These are phyloP conservation scores for Steinernema hermaphroditum DNA, from an alignment of 2,888 invertebrate species.

Conservation along the genomic window DNA sequence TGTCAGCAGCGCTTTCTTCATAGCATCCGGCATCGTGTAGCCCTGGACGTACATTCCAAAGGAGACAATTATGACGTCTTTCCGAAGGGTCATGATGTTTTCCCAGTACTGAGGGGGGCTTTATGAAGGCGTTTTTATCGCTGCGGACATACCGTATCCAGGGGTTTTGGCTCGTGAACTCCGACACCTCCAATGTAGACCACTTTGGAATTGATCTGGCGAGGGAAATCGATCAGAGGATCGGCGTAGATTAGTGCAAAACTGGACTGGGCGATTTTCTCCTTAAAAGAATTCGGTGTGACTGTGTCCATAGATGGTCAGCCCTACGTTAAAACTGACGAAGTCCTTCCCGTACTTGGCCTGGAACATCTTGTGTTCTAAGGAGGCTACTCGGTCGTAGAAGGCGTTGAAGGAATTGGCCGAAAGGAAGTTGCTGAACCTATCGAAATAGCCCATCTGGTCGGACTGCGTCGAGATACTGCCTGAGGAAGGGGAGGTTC, in stretches of 20 bases:
- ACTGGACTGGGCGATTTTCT: not conserved
- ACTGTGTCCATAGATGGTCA: no score
- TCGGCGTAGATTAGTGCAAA: not conserved
- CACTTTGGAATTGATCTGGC: not conserved
- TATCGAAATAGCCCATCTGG: not conserved
- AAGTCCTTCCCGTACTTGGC: not conserved
- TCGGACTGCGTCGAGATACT: not conserved
- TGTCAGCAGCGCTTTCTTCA: not conserved
- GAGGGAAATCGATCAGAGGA: not conserved
- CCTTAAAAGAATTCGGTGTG: no score
- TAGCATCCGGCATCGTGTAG: not conserved
- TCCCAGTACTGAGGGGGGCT: not conserved
- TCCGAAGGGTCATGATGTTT: not conserved
- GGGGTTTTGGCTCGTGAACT: not conserved
- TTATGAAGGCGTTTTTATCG: not conserved
- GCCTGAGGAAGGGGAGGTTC: no score
- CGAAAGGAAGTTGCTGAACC: not conserved
- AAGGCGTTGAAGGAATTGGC: not conserved
- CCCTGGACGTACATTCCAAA: conserved; percentile 5
- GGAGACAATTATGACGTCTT: not conserved
- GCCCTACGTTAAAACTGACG: not conserved
- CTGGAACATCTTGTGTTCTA: not conserved
- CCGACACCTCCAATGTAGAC: not conserved
- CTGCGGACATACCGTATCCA: not conserved
- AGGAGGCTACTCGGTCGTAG: not conserved